Conservation (phyloP, 1,140 invertebrate species). For the Drosophila tropicalis region DNA sequence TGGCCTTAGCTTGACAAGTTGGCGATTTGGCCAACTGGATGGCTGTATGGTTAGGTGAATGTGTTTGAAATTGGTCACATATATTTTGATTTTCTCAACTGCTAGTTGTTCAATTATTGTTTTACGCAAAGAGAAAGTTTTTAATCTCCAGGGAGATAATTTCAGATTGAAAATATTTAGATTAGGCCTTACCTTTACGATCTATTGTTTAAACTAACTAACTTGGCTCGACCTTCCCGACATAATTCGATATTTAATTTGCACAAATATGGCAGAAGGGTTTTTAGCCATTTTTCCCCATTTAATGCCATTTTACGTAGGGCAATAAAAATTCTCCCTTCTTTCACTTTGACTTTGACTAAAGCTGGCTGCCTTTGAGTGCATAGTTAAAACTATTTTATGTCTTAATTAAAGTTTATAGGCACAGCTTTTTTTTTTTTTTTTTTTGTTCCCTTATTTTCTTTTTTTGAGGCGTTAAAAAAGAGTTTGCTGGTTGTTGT, state of each 20-base stretch:
- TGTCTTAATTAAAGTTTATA: conserved; percentile 81
- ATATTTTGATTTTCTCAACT: neutral
- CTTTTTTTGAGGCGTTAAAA: conserved; percentile 63
- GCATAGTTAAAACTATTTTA: conserved; percentile 74
- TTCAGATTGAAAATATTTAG: neutral
- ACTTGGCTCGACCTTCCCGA: neutral
- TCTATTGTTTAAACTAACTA: neutral
- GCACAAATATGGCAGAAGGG: conserved; percentile 16
- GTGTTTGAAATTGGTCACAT: conserved; percentile 43
- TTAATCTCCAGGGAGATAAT: neutral
- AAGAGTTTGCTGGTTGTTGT: conserved; percentile 55
- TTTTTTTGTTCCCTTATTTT: conserved; percentile 32
- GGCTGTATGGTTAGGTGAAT: conserved; percentile 27
- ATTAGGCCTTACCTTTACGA: neutral
- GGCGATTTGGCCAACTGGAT: conserved; percentile 32
- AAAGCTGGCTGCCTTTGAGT: conserved; percentile 55
- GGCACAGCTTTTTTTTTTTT: conserved; percentile 52
- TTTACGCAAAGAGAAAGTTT: conserved; percentile 1
- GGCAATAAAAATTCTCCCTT: conserved; percentile 53
- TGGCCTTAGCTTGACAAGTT: conserved; percentile 30
- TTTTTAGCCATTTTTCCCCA: conserved; percentile 35
- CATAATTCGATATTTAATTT: neutral
- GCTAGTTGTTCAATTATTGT: neutral
- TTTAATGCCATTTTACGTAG: conserved; percentile 58
- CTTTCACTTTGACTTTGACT: conserved; percentile 54